Percentiles rank a stretch among this genome's conserved stretches.
phyloP scores from a whole-genome alignment of 2,797 vertebrate species.

The Onychomys leucogaster region DNA sequence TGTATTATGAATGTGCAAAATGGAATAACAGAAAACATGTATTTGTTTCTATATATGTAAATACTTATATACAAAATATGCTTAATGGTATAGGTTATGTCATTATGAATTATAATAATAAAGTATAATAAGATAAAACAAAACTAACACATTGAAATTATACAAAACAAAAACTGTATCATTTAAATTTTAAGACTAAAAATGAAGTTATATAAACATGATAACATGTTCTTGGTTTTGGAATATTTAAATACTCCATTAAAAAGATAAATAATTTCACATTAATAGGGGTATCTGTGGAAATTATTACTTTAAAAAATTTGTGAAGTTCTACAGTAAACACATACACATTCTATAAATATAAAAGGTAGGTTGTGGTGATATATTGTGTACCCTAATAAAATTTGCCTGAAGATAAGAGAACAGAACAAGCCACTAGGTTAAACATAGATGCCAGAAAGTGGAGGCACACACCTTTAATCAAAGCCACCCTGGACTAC shows the following conservation, averaged over 20 bases:
- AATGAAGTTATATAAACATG: background rate
- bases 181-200: constrained; percentile 40
- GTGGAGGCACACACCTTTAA: too few relatives aligned
- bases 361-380: background rate
- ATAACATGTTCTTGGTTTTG: background rate
- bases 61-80: background rate
- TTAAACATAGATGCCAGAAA: too few relatives aligned
- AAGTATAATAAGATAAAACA: background rate
- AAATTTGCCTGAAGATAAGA: too few relatives aligned
- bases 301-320: background rate
- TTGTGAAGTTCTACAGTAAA: background rate
- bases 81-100: background rate
- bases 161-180: background rate
- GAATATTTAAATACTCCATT: background rate
- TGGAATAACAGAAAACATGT: background rate
- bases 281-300: background rate
- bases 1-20: background rate
- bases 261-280: background rate
- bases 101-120: constrained; percentile 2
- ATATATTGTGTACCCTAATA: too few relatives aligned
- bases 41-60: background rate
- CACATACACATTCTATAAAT: background rate
- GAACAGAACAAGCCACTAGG: too few relatives aligned
- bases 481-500: too few relatives aligned
- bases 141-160: background rate